phyloP scores from a whole-genome alignment of 2,888 invertebrate genomes.

The Xestia ashworthii region DNA sequence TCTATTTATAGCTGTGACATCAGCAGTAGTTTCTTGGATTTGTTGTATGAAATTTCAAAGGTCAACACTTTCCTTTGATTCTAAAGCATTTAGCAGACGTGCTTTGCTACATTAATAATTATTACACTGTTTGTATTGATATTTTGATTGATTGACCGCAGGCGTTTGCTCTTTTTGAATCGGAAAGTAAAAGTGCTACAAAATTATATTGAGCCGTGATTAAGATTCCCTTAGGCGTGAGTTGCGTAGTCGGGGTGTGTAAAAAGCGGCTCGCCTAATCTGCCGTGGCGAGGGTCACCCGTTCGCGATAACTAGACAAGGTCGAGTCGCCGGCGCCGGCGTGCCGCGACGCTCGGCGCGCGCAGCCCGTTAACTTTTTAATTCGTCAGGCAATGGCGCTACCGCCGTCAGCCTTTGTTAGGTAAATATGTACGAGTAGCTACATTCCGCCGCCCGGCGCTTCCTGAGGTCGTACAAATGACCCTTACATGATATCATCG shows the following conservation, averaged over 20 bases:
- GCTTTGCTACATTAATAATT: slow-evolving; percentile 2
- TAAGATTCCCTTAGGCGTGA: slow-evolving; percentile 45
- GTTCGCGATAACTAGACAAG: slow-evolving; percentile 89
- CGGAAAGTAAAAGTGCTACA: slow-evolving; percentile 56
- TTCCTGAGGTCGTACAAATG: slow-evolving; percentile 61
- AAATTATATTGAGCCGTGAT: slow-evolving; percentile 28
- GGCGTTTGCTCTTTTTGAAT: slow-evolving; percentile 13
- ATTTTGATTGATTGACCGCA: slow-evolving; percentile 19
- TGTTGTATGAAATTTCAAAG: slow-evolving; percentile 77
- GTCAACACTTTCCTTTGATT: slow-evolving; percentile 71
- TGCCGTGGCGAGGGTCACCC: slow-evolving; percentile 85
- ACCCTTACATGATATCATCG: slow-evolving; percentile 66
- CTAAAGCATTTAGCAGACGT: slow-evolving; percentile 36
- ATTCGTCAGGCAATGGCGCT: slow-evolving; percentile 85
- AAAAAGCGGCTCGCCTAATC: slow-evolving; percentile 81
- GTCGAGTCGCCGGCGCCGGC: slow-evolving; percentile 88
- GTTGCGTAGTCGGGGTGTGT: slow-evolving; percentile 69
- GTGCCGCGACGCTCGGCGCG: slow-evolving; percentile 83
- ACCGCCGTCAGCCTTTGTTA: slow-evolving; percentile 81
- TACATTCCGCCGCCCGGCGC: slow-evolving; percentile 72
- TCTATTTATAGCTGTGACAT: slow-evolving; percentile 87
- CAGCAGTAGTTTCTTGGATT: slow-evolving; percentile 80
- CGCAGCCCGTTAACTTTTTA: slow-evolving; percentile 88
- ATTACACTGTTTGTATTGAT: slow-evolving; percentile 6
- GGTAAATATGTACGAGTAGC: slow-evolving; percentile 75